Evolutionary conservation across 2,113 vertebrate species (phyloP).

Genomic region (Petaurus breviceps): DNA sequence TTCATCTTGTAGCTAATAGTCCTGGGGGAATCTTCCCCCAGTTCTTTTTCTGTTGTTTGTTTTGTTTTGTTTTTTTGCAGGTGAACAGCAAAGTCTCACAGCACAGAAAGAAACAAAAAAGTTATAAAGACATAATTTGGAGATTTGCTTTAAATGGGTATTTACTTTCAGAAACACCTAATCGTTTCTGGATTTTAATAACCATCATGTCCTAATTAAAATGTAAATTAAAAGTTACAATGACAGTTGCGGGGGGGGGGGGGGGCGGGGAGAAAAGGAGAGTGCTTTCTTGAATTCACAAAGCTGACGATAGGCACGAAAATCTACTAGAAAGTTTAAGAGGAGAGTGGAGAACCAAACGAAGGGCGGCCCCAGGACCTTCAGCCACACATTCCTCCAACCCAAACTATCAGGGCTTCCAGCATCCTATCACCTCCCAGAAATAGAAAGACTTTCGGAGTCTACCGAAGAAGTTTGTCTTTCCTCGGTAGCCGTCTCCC

Average conservation of each 20-base stretch:
- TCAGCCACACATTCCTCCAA: not conserved
- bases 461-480: conserved; percentile 40
- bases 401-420: accelerated
- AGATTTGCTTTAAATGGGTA: not conserved
- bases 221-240: not conserved
- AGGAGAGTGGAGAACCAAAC: not conserved
- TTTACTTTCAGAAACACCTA: not conserved
- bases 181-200: not conserved
- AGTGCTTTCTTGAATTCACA: not conserved
- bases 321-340: not conserved
- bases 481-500: conserved; percentile 67
- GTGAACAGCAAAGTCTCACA: not conserved
- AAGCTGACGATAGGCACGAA: not conserved
- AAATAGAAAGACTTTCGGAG: accelerated
- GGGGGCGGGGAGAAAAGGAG: not conserved
- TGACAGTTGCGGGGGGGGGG: not conserved
- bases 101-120: not conserved
- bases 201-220: not conserved
- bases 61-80: not conserved
- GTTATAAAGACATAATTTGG: not conserved
- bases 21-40: not conserved
- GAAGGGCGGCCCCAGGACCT: not conserved
- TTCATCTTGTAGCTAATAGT: not conserved
- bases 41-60: not conserved
- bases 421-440: accelerated